Conservation (phyloP, 2,888 invertebrate species). For the Drosophila longiperda region DNA sequence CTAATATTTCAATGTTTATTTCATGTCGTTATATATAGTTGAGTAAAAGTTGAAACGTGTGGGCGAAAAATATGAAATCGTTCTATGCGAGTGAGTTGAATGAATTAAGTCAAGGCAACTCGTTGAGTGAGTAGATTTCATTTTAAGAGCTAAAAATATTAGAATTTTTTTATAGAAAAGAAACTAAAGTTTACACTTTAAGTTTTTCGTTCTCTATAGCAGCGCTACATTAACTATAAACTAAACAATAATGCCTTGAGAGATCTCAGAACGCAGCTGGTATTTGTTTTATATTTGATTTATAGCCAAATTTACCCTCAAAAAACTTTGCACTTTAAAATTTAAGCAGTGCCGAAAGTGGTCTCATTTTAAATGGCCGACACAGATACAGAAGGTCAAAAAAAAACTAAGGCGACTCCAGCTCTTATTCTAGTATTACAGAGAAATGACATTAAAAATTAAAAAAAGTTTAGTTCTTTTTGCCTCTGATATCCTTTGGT, state of each 20-base stretch:
- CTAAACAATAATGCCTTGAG: background rate
- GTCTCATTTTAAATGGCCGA: background rate
- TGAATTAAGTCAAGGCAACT: constrained; percentile 62
- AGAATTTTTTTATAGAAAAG: background rate
- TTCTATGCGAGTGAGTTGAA: constrained; percentile 54
- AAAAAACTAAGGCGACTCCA: background rate
- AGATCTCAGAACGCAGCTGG: background rate
- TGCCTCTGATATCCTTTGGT: background rate
- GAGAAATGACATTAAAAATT: background rate
- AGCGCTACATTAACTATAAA: background rate
- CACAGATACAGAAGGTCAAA: too few species aligned
- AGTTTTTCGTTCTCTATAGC: background rate
- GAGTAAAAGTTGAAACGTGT: constrained; percentile 17
- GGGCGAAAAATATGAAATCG: constrained; percentile 29
- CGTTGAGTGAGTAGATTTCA: background rate
- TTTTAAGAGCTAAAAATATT: constrained; percentile 1
- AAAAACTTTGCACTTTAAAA: too few species aligned
- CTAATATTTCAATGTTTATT: constrained; percentile 56
- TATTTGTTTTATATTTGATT: background rate
- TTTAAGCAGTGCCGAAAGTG: too few species aligned
- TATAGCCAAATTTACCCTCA: background rate
- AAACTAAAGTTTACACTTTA: background rate
- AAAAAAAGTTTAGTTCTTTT: background rate
- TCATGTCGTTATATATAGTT: constrained; percentile 62
- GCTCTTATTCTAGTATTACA: background rate